Conservation (phyloP, 2,888 invertebrate genomes). For the Dromius quadrimaculatus region DNA sequence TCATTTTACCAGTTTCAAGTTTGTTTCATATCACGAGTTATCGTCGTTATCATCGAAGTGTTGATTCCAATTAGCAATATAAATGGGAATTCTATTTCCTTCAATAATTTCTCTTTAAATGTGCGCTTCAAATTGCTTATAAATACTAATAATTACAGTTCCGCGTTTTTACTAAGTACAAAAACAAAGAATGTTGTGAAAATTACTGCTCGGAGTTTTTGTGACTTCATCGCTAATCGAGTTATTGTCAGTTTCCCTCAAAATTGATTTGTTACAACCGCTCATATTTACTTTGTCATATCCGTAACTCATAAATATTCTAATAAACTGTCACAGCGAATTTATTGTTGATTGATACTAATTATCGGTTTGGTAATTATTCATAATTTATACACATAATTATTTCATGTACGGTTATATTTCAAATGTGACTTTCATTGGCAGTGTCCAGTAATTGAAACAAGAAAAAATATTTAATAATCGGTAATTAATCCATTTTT, state of each 20-base stretch:
- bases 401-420: conserved; percentile 37
- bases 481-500: background rate
- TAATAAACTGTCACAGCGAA: conserved; percentile 36
- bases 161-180: too few relatives aligned
- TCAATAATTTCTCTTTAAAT: background rate
- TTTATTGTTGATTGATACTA: conserved; percentile 39
- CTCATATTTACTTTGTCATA: conserved; percentile 4
- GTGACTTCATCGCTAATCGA: background rate
- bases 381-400: conserved; percentile 37
- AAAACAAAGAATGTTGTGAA: too few relatives aligned
- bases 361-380: conserved; percentile 43
- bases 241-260: background rate
- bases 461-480: conserved; percentile 9
- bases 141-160: background rate
- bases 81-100: conserved; percentile 7
- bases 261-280: background rate
- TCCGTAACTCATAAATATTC: conserved; percentile 3
- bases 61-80: background rate
- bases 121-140: background rate
- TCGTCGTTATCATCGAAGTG: background rate
- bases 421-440: conserved; percentile 38
- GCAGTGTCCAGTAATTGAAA: conserved; percentile 13
- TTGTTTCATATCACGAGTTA: background rate
- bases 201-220: too few relatives aligned
- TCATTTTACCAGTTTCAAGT: conserved; percentile 8